Evolutionary conservation across 2,888 invertebrate species (phyloP).

Genomic region (Cerastis rubricosa): DNA sequence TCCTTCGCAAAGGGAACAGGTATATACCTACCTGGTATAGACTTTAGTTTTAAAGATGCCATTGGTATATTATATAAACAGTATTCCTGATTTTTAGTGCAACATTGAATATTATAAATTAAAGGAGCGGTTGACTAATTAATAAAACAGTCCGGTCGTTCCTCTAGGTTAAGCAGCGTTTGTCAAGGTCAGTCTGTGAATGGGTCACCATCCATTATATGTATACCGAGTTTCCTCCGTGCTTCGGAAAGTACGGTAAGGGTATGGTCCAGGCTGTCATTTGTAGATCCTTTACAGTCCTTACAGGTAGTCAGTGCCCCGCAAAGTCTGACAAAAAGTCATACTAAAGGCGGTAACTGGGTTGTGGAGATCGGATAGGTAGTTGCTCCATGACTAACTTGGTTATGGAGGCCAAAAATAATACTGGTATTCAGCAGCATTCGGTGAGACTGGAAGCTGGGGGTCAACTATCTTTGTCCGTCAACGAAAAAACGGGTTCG

Average conservation of each 20-base stretch:
- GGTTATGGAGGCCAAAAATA: no score
- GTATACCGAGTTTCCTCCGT: background rate
- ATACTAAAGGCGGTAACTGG: background rate
- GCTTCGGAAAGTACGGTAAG: background rate
- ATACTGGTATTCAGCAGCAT: background rate
- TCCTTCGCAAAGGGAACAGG: slow-evolving; percentile 71
- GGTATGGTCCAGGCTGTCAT: background rate
- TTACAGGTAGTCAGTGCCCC: background rate
- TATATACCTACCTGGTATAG: background rate
- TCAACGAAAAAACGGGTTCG: no score
- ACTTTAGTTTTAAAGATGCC: background rate
- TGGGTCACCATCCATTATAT: background rate
- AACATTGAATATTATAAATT: background rate
- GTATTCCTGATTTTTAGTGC: background rate
- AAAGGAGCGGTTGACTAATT: background rate
- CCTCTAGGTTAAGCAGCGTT: background rate
- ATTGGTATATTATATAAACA: background rate
- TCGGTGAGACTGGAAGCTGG: background rate
- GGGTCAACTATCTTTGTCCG: no score
- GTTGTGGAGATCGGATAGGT: background rate
- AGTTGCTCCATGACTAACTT: background rate
- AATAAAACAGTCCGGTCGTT: background rate
- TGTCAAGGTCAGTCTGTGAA: background rate
- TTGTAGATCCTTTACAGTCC: background rate
- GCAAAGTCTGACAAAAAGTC: background rate